phyloP scores from a whole-genome alignment of 64 coral and sea anemone genomes.

The Acropora tenuis region DNA sequence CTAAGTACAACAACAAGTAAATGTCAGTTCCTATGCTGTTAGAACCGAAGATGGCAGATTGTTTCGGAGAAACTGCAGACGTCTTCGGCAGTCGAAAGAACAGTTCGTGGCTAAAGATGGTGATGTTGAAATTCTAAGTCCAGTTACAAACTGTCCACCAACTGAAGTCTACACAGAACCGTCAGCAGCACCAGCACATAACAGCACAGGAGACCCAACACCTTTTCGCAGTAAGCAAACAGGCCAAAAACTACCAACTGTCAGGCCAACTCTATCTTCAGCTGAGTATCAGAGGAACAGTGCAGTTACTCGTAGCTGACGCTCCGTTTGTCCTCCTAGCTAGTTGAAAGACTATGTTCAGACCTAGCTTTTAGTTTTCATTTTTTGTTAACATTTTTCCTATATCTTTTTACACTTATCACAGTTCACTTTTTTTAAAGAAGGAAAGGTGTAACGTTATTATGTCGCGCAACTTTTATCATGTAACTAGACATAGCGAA shows the following conservation, averaged over 20 bases:
- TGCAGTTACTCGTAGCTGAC: conserved; percentile 7
- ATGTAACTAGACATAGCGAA: too few species aligned
- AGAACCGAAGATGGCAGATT: conserved; percentile 33
- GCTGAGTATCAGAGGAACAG: neutral
- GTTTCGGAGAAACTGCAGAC: conserved; percentile 35
- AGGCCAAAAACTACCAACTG: neutral
- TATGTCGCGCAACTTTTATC: too few species aligned
- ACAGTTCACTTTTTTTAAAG: too few species aligned
- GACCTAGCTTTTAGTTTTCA: neutral
- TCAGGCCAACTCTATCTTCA: neutral
- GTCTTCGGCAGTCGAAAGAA: conserved; percentile 5
- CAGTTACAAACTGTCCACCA: conserved; percentile 19
- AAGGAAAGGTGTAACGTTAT: too few species aligned
- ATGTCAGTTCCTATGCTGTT: conserved; percentile 34
- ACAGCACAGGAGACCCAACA: conserved; percentile 6
- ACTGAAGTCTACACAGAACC: neutral
- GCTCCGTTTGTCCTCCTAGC: neutral
- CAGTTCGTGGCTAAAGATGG: conserved; percentile 18
- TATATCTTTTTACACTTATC: too few species aligned
- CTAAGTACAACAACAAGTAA: conserved; percentile 5
- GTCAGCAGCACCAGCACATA: neutral
- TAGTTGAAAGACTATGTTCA: conserved; percentile 16
- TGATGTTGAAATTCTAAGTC: conserved; percentile 34
- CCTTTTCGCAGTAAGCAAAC: conserved; percentile 7
- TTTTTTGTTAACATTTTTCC: too few species aligned